These are phyloP conservation scores for Rhaphigaster nebulosa DNA, from an alignment of 2,888 invertebrate genomes.

Conservation along the genomic window DNA sequence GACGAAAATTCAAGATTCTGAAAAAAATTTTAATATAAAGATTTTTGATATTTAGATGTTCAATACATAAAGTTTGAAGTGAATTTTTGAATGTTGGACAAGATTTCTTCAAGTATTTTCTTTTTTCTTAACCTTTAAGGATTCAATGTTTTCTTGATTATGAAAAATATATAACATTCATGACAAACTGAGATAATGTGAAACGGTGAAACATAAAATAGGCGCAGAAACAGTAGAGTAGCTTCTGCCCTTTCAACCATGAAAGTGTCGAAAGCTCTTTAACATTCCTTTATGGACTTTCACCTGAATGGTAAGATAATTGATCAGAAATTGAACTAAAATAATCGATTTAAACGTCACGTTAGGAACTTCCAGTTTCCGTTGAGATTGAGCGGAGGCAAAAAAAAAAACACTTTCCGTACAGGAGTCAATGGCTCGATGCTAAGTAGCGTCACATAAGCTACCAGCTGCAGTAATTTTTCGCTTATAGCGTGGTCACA, in stretches of 20 bases:
- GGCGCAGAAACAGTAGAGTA: not conserved
- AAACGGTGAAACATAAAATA: not conserved
- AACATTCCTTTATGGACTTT: constrained; percentile 1
- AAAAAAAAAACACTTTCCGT: not conserved
- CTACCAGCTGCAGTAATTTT: not conserved
- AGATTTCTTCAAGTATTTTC: too few species aligned
- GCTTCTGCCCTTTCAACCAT: constrained; percentile 14
- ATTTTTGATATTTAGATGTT: too few species aligned
- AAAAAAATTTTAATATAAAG: too few species aligned
- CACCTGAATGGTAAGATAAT: not conserved
- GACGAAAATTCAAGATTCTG: too few species aligned
- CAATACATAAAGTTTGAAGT: too few species aligned
- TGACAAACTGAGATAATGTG: not conserved
- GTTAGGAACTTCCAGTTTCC: not conserved
- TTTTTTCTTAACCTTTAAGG: too few species aligned
- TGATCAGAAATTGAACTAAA: not conserved
- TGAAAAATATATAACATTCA: too few species aligned
- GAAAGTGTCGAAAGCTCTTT: constrained; percentile 8
- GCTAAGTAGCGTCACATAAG: not conserved
- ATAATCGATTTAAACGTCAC: not conserved
- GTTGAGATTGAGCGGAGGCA: not conserved
- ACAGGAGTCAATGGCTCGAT: too few species aligned
- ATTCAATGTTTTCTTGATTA: not conserved
- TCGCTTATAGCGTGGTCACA: not conserved
- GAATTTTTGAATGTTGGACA: too few species aligned